A percentile compares a stretch with the other conserved stretches of the same genome.
Evolutionary conservation across 2,113 vertebrate species (phyloP).

Genomic region (Oreochromis niloticus): DNA sequence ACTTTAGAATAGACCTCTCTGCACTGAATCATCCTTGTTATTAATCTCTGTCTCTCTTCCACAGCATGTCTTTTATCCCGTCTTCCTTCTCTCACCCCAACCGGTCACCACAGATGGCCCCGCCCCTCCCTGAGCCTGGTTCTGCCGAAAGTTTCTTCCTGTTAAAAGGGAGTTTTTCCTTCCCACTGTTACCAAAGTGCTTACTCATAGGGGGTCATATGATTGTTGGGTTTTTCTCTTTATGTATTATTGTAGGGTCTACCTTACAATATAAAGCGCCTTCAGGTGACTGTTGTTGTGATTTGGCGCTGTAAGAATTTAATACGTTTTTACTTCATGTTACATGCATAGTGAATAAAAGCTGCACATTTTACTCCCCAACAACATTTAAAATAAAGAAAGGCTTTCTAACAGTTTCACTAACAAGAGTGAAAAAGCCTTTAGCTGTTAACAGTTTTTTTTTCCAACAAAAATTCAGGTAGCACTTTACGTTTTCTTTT

Average conservation of each 20-base stretch:
- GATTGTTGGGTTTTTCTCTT: too few relatives aligned
- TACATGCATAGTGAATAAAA: background rate
- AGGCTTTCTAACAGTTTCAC: background rate
- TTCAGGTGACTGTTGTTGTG: background rate
- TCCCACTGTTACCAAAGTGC: too few relatives aligned
- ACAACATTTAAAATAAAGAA: background rate
- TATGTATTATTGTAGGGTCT: too few relatives aligned
- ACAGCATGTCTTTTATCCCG: background rate
- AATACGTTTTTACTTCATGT: background rate
- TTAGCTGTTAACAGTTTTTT: background rate
- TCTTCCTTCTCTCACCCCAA: background rate
- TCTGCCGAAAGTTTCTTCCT: too few relatives aligned
- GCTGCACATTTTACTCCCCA: background rate
- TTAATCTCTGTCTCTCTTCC: background rate
- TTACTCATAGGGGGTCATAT: too few relatives aligned
- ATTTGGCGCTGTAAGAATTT: background rate
- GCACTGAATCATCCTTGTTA: background rate
- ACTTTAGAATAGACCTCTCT: background rate
- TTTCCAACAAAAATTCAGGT: background rate
- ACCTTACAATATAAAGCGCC: too few relatives aligned
- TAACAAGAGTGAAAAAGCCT: background rate
- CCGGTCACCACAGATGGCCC: rapidly evolving
- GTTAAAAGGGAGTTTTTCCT: too few relatives aligned
- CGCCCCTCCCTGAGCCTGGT: too few relatives aligned
- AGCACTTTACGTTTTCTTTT: background rate